Conservation (phyloP, 1,140 invertebrate species). For the Bombyx mandarina region DNA sequence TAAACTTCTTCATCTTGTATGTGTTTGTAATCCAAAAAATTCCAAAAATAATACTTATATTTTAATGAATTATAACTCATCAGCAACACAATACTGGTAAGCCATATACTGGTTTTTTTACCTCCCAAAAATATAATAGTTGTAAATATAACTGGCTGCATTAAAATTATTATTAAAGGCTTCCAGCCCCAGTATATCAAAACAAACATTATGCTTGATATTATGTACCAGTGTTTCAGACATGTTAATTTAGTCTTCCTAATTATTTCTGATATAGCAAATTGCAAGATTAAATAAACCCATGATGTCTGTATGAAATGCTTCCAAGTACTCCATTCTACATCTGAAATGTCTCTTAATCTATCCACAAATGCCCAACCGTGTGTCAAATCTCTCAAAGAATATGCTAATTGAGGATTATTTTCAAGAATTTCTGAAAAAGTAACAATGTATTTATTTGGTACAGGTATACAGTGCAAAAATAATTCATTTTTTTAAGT, state of each 20-base stretch:
- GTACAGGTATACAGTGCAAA: too few relatives aligned
- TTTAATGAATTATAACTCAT: constrained; percentile 55
- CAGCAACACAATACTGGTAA: constrained; percentile 40
- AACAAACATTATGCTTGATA: constrained; percentile 51
- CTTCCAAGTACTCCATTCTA: constrained; percentile 67
- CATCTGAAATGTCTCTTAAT: constrained; percentile 60
- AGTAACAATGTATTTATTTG: not conserved
- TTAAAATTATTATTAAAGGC: constrained; percentile 40
- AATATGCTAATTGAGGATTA: constrained; percentile 19
- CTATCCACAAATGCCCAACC: constrained; percentile 51
- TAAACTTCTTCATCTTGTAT: constrained; percentile 62
- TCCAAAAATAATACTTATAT: constrained; percentile 54
- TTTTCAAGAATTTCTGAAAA: constrained; percentile 43
- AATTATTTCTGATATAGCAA: constrained; percentile 49
- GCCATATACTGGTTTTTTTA: constrained; percentile 48
- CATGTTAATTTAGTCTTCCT: constrained; percentile 20
- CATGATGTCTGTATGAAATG: constrained; percentile 45
- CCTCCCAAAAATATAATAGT: constrained; percentile 38
- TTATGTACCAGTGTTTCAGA: constrained; percentile 56
- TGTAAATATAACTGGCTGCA: constrained; percentile 52
- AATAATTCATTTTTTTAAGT: not conserved
- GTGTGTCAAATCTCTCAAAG: constrained; percentile 38
- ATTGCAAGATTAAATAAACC: constrained; percentile 47
- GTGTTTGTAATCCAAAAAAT: constrained; percentile 39
- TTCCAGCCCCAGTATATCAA: constrained; percentile 38